Evolutionary conservation across 1,140 invertebrate genomes (phyloP), one percentile per base, ranked within the genome.

Genomic region (Pachypeltis micranthus): DNA sequence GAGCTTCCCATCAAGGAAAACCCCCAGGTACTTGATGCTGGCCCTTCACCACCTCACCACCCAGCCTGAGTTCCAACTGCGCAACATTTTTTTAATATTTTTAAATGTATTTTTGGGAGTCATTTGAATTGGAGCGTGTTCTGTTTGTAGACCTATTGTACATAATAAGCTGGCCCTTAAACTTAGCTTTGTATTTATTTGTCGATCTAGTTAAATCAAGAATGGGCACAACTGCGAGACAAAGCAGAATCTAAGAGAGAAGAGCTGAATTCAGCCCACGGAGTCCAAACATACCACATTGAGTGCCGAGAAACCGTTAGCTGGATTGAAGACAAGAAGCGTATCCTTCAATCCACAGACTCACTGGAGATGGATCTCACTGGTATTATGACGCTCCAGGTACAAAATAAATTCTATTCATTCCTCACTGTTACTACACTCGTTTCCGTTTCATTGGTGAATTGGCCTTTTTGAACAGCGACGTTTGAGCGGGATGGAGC

Each of bases 301-400:
- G 97, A 99, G 76, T 98, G 95, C 72, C 87, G 95, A 68, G 96
- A 99, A 78, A 98, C 96, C 0, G 90, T 96, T 26, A 88, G 93
- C 0, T 99, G 97, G 97, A 99, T 99, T 73, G 93, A 98, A 78
- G 97, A 99, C 73, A 99, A 99, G 80, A 96, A 96, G 69, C 83
- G 96, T 69, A 91, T 99, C 67, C 80, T 99, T 12, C 93, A 97
- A 72, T 90, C 93, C 64, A 98, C 94, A 2, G 81, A 84, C 65
- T 60, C 57, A 70, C 76, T 98, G 64, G 93, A 96, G 74, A 97
- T 97, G 88, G 91, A 95, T 74, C 76, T 96, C 57, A 92, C 90
- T 56, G 90, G 93, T 63, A 85, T 88, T 34, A 88, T 90, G 84
- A 86, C 84, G n/a, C 72, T 90, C 54, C 86, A 88, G 74, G 73